A percentile compares a stretch with the other conserved stretches of the same genome.
Conservation (phyloP, 2,113 vertebrate species). For the Crotalus horridus region DNA sequence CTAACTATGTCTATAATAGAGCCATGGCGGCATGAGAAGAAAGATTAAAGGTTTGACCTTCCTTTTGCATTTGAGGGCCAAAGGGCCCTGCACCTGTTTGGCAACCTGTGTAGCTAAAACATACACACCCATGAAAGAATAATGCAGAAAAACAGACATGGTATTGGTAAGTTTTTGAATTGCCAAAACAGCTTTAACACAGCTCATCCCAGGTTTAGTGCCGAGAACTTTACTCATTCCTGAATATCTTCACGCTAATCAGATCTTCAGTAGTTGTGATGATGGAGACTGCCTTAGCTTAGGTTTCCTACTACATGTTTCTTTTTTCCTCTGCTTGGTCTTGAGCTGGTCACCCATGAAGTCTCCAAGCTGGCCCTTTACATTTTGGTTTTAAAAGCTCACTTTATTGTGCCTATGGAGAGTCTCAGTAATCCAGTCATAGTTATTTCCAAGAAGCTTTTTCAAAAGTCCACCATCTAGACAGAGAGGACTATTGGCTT, state of each 20-base stretch:
- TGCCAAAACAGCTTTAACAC: not conserved
- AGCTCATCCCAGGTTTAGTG: not conserved
- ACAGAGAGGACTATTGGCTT: no score
- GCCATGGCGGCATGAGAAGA: not conserved
- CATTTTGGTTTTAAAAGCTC: no score
- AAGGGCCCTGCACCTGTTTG: not conserved
- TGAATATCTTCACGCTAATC: not conserved
- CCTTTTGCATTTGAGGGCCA: not conserved
- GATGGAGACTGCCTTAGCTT: no score
- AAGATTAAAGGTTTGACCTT: not conserved
- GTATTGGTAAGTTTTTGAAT: not conserved
- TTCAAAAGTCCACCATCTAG: no score
- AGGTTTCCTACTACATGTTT: no score
- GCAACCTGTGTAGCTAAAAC: not conserved
- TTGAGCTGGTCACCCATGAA: no score
- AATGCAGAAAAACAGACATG: not conserved
- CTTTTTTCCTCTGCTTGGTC: no score
- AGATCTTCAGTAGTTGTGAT: no score
- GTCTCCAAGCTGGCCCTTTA: no score
- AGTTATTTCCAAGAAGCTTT: no score
- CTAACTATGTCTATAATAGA: not conserved
- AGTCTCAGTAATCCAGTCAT: no score
- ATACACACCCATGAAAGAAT: not conserved
- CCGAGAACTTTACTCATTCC: not conserved
- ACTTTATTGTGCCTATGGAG: not conserved